Percentiles rank a stretch among this genome's conserved stretches.
Evolutionary conservation across 1,140 invertebrate species (phyloP).

Genomic region (Hydropsyche tenuis): DNA sequence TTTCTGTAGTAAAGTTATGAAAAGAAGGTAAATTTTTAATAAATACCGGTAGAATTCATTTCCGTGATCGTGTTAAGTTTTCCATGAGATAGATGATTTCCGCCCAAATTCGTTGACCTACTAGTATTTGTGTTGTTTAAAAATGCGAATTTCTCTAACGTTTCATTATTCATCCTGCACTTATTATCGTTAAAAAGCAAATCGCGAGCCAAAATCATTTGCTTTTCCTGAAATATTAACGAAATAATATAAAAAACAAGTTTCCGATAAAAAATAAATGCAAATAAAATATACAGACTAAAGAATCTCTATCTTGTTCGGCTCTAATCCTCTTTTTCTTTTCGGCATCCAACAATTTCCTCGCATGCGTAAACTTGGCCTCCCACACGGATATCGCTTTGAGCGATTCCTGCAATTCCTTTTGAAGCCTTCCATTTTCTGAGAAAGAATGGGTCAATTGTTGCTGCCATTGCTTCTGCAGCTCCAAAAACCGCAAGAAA

Average conservation of each 20-base stretch:
- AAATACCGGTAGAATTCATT: constrained; percentile 69
- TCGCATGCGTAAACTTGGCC: constrained; percentile 77
- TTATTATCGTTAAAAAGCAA: constrained; percentile 73
- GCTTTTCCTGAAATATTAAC: constrained; percentile 67
- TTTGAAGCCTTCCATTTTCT: constrained; percentile 71
- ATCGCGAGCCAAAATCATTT: constrained; percentile 75
- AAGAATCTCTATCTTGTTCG: constrained; percentile 68
- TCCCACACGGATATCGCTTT: constrained; percentile 73
- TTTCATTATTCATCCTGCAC: constrained; percentile 76
- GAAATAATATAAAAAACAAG: neutral
- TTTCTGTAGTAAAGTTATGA: too few species aligned
- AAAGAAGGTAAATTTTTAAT: too few species aligned
- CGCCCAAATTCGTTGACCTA: constrained; percentile 11
- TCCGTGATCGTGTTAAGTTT: constrained; percentile 72
- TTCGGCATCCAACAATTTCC: constrained; percentile 79
- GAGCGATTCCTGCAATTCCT: constrained; percentile 69
- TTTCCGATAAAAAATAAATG: neutral
- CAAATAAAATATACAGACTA: constrained; percentile 57
- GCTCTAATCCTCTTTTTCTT: constrained; percentile 69
- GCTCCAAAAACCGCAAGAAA: constrained; percentile 72
- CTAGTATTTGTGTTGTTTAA: constrained; percentile 65
- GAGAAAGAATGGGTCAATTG: constrained; percentile 72
- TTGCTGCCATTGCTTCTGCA: constrained; percentile 73
- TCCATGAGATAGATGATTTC: constrained; percentile 51
- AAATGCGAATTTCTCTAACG: constrained; percentile 80